phyloP scores from a whole-genome alignment of 2,888 invertebrate genomes.

The Pollenia griseotomentosa region DNA sequence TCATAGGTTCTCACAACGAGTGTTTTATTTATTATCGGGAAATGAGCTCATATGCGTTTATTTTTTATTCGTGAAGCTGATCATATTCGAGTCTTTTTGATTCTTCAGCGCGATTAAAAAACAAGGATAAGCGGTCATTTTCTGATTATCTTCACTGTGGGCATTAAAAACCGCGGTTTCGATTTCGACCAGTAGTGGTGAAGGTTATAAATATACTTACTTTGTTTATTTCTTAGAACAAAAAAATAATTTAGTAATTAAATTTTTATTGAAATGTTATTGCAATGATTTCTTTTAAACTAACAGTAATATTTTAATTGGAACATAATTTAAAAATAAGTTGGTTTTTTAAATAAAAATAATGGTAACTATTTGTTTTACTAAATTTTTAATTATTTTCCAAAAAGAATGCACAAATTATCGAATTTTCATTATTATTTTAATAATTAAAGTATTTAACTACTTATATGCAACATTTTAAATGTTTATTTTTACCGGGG shows the following conservation, averaged over 20 bases:
- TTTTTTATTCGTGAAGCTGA: too few species aligned
- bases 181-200: too few species aligned
- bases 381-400: not conserved
- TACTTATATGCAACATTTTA: conserved; percentile 54
- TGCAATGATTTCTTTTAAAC: conserved; percentile 33
- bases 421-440: not conserved
- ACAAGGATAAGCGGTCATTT: too few species aligned
- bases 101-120: too few species aligned
- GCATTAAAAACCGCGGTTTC: too few species aligned
- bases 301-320: conserved; percentile 25
- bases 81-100: too few species aligned
- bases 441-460: conserved; percentile 13
- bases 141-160: too few species aligned
- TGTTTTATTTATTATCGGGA: too few species aligned
- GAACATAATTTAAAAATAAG: conserved; percentile 1
- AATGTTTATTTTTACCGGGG: conserved; percentile 22
- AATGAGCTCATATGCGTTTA: too few species aligned
- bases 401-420: conserved; percentile 44
- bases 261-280: not conserved
- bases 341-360: conserved; percentile 1
- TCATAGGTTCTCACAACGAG: too few species aligned
- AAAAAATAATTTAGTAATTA: not conserved
- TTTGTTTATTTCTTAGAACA: not conserved
- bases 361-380: conserved; percentile 16
- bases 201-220: not conserved